phyloP scores from a whole-genome alignment of 53 echinoderm and acorn worm species.

The Crossaster papposus region DNA sequence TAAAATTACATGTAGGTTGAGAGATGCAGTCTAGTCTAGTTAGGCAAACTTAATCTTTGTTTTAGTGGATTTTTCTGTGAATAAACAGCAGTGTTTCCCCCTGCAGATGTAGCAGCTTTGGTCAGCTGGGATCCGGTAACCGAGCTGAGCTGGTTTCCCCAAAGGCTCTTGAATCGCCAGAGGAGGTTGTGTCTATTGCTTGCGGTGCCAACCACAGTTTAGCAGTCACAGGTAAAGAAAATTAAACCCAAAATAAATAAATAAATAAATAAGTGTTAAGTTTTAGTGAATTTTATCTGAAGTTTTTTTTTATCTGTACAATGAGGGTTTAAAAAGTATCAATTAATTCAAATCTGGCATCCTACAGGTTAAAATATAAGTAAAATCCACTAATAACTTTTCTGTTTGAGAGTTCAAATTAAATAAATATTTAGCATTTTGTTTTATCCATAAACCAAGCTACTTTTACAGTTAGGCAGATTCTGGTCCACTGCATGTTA shows the following conservation, averaged over 20 bases:
- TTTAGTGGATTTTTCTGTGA: too few relatives aligned
- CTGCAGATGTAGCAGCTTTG: slow-evolving; percentile 77
- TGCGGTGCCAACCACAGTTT: slow-evolving; percentile 88
- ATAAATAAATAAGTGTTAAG: too few relatives aligned
- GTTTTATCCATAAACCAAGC: not conserved
- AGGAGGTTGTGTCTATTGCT: slow-evolving; percentile 71
- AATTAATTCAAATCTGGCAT: not conserved
- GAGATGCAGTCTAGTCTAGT: not conserved
- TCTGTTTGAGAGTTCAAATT: not conserved
- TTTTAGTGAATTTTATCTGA: too few relatives aligned
- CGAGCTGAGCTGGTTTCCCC: slow-evolving; percentile 84
- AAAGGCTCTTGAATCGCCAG: slow-evolving; percentile 68
- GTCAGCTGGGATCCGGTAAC: slow-evolving; percentile 85
- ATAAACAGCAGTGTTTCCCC: not conserved
- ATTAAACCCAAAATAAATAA: too few relatives aligned
- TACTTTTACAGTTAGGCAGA: slow-evolving; percentile 16
- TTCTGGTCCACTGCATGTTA: not conserved
- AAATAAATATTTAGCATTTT: slow-evolving; percentile 8
- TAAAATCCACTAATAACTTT: not conserved
- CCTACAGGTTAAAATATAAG: not conserved
- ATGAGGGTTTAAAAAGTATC: not conserved
- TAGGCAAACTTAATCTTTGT: too few relatives aligned
- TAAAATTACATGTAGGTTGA: not conserved
- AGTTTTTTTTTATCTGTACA: too few relatives aligned
- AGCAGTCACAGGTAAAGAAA: slow-evolving; percentile 74